These are phyloP conservation scores for Tiliqua scincoides DNA, from an alignment of 2,113 vertebrate species.

Conservation along the genomic window DNA sequence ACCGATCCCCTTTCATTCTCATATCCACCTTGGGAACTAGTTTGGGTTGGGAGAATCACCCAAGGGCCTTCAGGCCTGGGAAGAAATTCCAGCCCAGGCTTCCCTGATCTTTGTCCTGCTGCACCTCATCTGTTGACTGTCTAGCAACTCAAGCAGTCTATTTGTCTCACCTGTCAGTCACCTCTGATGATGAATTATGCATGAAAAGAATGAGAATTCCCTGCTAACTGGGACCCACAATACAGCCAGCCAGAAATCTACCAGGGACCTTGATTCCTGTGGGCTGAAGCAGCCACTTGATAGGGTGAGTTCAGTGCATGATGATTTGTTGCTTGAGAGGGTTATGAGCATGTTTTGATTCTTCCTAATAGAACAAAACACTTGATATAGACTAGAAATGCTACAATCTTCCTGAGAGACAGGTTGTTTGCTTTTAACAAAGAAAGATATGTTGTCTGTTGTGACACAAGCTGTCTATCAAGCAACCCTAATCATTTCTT, in stretches of 20 bases:
- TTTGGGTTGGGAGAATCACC: background rate
- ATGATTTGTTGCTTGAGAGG: background rate
- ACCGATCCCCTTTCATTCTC: background rate
- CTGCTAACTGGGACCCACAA: background rate
- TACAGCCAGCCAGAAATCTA: background rate
- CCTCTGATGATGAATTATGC: background rate
- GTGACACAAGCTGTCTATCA: background rate
- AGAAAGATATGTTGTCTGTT: background rate
- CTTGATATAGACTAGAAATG: background rate
- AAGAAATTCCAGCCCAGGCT: background rate
- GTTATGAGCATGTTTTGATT: background rate
- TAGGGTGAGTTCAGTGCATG: background rate
- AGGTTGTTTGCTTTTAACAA: conserved; percentile 1
- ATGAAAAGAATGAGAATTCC: background rate
- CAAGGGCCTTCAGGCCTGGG: background rate
- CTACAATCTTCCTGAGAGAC: background rate
- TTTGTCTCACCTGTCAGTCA: background rate
- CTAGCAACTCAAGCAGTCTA: background rate
- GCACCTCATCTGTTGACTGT: background rate
- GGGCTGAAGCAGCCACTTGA: background rate
- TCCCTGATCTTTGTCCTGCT: background rate
- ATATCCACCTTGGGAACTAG: background rate
- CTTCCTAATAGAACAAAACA: background rate
- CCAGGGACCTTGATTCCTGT: background rate
- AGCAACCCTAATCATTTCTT: background rate